Evolutionary conservation across 2,888 invertebrate genomes (phyloP).

Genomic region (Sphaerophoria taeniata): DNA sequence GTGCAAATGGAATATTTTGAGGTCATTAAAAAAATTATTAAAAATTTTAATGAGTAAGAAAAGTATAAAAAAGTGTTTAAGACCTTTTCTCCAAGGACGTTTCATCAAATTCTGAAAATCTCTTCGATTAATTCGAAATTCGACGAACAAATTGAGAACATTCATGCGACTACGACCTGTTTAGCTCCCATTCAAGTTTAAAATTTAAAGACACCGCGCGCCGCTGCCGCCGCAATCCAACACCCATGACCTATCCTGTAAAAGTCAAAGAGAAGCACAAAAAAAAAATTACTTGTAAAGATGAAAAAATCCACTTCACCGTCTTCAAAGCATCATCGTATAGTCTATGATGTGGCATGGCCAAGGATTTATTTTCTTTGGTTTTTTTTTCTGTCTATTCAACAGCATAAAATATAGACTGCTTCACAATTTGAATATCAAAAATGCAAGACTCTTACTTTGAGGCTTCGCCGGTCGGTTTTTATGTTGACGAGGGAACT

Average conservation of each 20-base stretch:
- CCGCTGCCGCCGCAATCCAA: too few relatives aligned
- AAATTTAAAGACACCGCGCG: background rate
- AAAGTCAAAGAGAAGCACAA: background rate
- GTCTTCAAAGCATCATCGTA: slow-evolving; percentile 33
- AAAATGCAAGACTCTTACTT: too few relatives aligned
- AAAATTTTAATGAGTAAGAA: too few relatives aligned
- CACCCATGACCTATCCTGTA: slow-evolving; percentile 8
- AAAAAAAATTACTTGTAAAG: slow-evolving; percentile 13
- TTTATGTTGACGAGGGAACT: slow-evolving; percentile 55
- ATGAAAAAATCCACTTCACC: slow-evolving; percentile 16
- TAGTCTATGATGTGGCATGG: slow-evolving; percentile 26
- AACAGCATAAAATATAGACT: slow-evolving; percentile 46
- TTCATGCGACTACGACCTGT: too few relatives aligned
- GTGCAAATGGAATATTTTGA: background rate
- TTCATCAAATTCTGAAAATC: too few relatives aligned
- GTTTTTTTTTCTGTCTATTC: slow-evolving; percentile 28
- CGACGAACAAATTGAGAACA: too few relatives aligned
- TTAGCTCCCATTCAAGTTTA: too few relatives aligned
- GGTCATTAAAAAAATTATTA: too few relatives aligned
- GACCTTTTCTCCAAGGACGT: too few relatives aligned
- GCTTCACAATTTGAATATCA: slow-evolving; percentile 64
- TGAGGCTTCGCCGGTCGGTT: background rate
- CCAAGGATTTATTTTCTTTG: slow-evolving; percentile 29
- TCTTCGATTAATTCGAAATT: too few relatives aligned
- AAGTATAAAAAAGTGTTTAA: too few relatives aligned